Base-by-base conservation (phyloP, 1,140 invertebrate genomes). In the Sycophila sp. region DNA sequence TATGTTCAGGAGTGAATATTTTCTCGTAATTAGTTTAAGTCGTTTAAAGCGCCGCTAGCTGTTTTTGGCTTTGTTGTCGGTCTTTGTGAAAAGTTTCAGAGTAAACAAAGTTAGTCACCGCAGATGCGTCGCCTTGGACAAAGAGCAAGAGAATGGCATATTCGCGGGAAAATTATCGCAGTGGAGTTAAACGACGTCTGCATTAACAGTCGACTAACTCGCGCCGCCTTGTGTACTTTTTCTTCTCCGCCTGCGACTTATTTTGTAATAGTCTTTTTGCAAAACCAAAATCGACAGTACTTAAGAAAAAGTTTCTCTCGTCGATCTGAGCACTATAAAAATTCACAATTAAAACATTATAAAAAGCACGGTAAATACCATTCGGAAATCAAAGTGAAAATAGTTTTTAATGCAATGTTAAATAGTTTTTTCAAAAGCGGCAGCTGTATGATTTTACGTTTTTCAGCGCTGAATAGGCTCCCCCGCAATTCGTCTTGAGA, bases 121-220 rank as follows among this genome's bases (percentile, higher is more conserved):
- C 17, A 34, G 4, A 32, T 32, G 28, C 13, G 7, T 30, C 17
- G 26, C 19, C 7, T 45, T 15, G 24, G 13, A 69, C 42, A 32
- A 36, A 60, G 66, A 69, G 19, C 42, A 19, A n/a, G 28, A 69
- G 60, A 69, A 51, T 60, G 65, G 17, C 40, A 56, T 47, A 51
- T 56, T 47, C 55, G 24, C 49, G 24, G 55, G 49, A n/a, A 17
- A 66, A 69, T 69, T 69, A 69, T 60, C 56, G 56, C 19, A 4
- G 11, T 22, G 53, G 66, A 69, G 66, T 51, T 69, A 69, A 69
- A 69, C 45, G 56, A 51, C 30, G 66, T 36, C 13, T 60, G n/a
- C 24, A 51, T 51, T 69, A 60, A 69, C 56, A 15, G 32, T 11
- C 60, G 45, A 49, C 56, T 69, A 45, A 60, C 65, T 68, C 28